Conservation (phyloP, 2,797 vertebrate species). For the Lacerta bilineata region DNA sequence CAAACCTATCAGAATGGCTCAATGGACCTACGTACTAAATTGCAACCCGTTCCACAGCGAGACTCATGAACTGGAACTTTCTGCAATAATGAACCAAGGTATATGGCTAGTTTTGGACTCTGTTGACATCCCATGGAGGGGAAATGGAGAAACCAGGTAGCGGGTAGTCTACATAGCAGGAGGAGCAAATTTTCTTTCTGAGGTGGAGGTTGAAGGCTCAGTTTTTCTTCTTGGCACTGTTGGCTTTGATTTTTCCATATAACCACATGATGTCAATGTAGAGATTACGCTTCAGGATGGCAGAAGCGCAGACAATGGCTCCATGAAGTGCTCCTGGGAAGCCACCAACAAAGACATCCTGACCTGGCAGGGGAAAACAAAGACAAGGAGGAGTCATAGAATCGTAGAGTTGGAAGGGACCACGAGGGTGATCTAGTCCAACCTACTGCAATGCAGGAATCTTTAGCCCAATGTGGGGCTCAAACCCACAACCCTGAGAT, state of each 20-base stretch:
- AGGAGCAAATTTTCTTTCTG: not conserved
- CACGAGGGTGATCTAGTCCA: no score
- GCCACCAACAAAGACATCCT: conserved; percentile 87
- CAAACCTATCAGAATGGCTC: no score
- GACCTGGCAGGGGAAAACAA: conserved; percentile 81
- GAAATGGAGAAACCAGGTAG: not conserved
- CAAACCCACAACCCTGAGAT: no score
- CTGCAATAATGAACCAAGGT: no score
- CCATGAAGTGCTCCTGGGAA: conserved; percentile 88
- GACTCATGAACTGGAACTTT: not conserved
- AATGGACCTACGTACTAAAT: no score
- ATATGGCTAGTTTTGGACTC: not conserved
- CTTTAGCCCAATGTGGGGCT: no score
- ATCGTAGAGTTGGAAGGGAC: no score
- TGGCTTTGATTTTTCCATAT: conserved; percentile 54
- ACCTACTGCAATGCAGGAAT: no score
- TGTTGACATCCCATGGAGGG: not conserved
- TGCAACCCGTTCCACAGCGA: no score
- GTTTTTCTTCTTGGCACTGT: conserved; percentile 66
- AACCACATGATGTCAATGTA: conserved; percentile 79
- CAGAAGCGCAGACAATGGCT: conserved; percentile 87
- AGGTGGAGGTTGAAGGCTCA: conserved; percentile 30
- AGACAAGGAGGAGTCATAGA: not conserved
- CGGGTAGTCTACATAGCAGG: not conserved
- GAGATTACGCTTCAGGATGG: conserved; percentile 89